phyloP scores from a whole-genome alignment of 2,797 vertebrate genomes.

The Staurois parvus region DNA sequence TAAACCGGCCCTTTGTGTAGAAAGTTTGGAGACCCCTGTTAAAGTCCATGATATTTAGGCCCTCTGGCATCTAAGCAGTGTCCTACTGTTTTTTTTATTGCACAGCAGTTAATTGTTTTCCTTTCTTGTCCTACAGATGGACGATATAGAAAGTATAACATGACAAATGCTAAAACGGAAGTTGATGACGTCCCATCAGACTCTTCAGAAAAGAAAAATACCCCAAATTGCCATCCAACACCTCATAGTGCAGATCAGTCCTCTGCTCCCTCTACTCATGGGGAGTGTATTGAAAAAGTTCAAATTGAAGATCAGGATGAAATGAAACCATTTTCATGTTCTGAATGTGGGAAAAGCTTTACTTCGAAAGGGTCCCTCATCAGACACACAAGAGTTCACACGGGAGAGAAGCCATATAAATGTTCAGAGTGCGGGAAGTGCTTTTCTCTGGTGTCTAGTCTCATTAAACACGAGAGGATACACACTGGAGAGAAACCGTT shows the following conservation, averaged over 20 bases:
- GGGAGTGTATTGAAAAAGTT: not conserved
- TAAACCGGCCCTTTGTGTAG: too few species aligned
- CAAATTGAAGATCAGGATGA: conserved; percentile 5
- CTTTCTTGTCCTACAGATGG: not conserved
- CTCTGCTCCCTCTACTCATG: not conserved
- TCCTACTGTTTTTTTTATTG: not conserved
- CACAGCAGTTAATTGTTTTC: not conserved
- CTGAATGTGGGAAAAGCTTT: conserved; percentile 61
- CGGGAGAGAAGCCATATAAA: conserved; percentile 48
- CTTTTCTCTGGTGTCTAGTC: conserved; percentile 3
- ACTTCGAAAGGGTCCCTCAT: conserved; percentile 59
- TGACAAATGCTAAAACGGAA: not conserved
- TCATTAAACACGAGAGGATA: conserved; percentile 28
- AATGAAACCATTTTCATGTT: conserved; percentile 46
- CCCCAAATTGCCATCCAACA: too few species aligned
- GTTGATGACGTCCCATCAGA: not conserved
- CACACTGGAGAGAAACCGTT: conserved; percentile 55
- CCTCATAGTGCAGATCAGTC: not conserved
- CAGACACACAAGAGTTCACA: conserved; percentile 63
- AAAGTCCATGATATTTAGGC: too few species aligned
- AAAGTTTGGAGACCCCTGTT: too few species aligned
- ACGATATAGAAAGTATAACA: not conserved
- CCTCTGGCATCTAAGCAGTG: not conserved
- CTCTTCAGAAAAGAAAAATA: not conserved
- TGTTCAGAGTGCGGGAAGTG: conserved; percentile 14